phyloP scores from a whole-genome alignment of 2,888 invertebrate genomes.

The Zaprionus bogoriensis region DNA sequence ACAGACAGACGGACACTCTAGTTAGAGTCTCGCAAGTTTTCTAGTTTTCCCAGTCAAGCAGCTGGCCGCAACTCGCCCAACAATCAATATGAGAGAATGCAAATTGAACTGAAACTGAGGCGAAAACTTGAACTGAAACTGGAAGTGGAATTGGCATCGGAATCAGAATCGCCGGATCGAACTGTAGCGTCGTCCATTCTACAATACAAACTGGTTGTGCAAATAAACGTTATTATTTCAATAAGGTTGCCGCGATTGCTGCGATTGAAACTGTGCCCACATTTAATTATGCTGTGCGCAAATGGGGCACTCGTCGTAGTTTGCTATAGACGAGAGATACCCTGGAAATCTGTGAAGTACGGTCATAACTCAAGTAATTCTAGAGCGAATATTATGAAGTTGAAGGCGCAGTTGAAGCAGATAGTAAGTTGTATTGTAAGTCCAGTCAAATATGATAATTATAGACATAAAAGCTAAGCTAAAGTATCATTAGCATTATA shows the following conservation, averaged over 20 bases:
- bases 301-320: too few relatives aligned
- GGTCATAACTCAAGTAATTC: neutral
- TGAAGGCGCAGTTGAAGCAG: neutral
- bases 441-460: too few relatives aligned
- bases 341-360: neutral
- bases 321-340: neutral
- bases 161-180: neutral
- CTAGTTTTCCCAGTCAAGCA: conserved; percentile 16
- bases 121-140: conserved; percentile 70
- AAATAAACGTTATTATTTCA: conserved; percentile 70
- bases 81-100: conserved; percentile 51
- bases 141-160: conserved; percentile 37
- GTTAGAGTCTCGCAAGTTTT: conserved; percentile 34
- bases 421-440: too few relatives aligned
- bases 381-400: neutral
- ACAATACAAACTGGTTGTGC: conserved; percentile 34
- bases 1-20: neutral
- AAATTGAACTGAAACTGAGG: neutral
- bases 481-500: too few relatives aligned
- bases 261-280: conserved; percentile 45
- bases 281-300: conserved; percentile 60
- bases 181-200: conserved; percentile 4
- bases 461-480: too few relatives aligned
- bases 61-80: too few relatives aligned
- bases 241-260: conserved; percentile 49